Percentiles rank a stretch among this genome's conserved stretches.
phyloP scores from a whole-genome alignment of 2,888 invertebrate genomes.

The Dendrolimus houi region DNA sequence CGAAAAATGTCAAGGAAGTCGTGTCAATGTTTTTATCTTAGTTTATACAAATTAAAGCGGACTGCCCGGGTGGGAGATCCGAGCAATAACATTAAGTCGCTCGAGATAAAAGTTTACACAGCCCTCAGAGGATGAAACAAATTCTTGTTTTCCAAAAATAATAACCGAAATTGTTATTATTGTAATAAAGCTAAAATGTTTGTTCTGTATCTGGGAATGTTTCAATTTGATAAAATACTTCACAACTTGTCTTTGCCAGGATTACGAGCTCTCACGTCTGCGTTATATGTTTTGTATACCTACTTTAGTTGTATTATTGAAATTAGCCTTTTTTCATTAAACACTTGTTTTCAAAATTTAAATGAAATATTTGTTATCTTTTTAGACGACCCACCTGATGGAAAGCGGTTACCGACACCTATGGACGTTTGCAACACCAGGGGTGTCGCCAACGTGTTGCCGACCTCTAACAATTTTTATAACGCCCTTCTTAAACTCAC shows the following conservation, averaged over 20 bases:
- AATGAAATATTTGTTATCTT: neutral
- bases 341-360: neutral
- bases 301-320: neutral
- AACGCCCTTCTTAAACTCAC: too few species aligned
- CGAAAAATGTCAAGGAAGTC: neutral
- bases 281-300: neutral
- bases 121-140: constrained; percentile 18
- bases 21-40: neutral
- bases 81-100: constrained; percentile 7
- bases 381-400: too few species aligned
- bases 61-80: neutral
- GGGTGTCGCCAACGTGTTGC: too few species aligned
- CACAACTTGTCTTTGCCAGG: neutral
- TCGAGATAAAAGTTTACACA: constrained; percentile 13
- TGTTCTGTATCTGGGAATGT: constrained; percentile 9
- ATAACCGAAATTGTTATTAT: constrained; percentile 17
- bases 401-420: too few species aligned
- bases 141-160: constrained; percentile 18
- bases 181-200: constrained; percentile 27
- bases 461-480: too few species aligned
- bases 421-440: too few species aligned
- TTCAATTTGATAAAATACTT: constrained; percentile 13
- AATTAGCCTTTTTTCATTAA: neutral
- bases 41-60: neutral
- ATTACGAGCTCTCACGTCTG: neutral